Evolutionary conservation across 2,113 vertebrate species (phyloP).

Genomic region (Chloebia gouldiae): DNA sequence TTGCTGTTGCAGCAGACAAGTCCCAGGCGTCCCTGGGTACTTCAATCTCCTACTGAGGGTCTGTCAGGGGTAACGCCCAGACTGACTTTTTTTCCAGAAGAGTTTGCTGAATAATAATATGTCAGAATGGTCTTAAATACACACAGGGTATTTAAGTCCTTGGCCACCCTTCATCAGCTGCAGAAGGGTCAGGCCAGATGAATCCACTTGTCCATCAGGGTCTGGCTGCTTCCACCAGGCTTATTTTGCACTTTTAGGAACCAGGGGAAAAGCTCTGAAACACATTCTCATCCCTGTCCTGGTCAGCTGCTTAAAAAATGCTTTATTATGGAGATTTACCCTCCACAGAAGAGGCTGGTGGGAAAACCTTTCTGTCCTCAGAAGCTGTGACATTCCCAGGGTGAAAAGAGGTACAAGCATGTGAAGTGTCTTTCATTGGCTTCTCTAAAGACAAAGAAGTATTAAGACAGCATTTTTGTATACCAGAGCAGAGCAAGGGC

Average conservation of each 20-base stretch:
- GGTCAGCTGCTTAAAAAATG: neutral
- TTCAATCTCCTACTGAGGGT: neutral
- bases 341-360: neutral
- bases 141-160: neutral
- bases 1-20: neutral
- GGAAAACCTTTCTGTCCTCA: neutral
- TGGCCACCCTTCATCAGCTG: neutral
- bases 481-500: neutral
- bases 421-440: neutral
- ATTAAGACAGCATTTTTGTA: neutral
- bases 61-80: neutral
- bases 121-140: neutral
- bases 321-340: conserved; percentile 1
- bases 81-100: neutral
- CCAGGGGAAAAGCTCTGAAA: neutral
- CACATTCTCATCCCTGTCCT: neutral
- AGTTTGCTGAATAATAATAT: neutral
- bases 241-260: neutral
- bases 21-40: neutral
- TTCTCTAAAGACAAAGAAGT: neutral
- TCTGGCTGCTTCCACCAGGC: neutral
- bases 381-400: neutral
- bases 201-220: neutral
- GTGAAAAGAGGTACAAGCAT: neutral
- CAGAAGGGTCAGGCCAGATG: neutral